These are phyloP conservation scores for Noctua janthina DNA, from an alignment of 2,888 invertebrate species.

Conservation along the genomic window DNA sequence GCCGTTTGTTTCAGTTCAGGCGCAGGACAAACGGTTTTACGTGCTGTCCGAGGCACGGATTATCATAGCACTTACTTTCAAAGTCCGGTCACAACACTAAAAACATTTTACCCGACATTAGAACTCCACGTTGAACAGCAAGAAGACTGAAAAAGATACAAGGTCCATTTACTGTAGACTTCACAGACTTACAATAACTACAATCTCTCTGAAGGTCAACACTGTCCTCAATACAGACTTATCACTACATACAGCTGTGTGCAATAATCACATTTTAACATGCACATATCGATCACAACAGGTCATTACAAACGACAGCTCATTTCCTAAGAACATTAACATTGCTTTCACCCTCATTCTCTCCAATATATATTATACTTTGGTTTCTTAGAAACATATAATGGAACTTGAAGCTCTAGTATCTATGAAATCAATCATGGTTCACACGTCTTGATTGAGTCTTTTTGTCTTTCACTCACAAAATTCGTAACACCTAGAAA, in stretches of 20 bases:
- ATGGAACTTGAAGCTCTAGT: conserved; percentile 19
- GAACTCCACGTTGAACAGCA: not conserved
- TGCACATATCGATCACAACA: conserved; percentile 44
- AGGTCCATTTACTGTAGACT: not conserved
- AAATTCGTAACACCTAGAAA: not conserved
- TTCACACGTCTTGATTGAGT: conserved; percentile 23
- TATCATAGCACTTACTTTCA: not conserved
- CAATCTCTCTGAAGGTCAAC: conserved; percentile 45
- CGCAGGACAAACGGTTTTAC: not conserved
- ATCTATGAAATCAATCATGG: conserved; percentile 33
- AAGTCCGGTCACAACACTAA: not conserved
- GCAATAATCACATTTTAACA: conserved; percentile 35
- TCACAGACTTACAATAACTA: not conserved
- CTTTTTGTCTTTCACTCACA: not conserved
- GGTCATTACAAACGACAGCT: conserved; percentile 55
- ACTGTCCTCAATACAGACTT: conserved; percentile 20
- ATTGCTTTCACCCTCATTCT: conserved; percentile 39
- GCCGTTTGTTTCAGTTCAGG: not conserved
- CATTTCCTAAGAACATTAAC: conserved; percentile 59
- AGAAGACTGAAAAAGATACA: not conserved
- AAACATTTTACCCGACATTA: not conserved
- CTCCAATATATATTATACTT: conserved; percentile 9
- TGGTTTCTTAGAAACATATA: conserved; percentile 46
- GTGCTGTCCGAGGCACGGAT: not conserved
- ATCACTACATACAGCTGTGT: conserved; percentile 46